phyloP scores from a whole-genome alignment of 2,888 invertebrate species.

The Aphodius sticticus region DNA sequence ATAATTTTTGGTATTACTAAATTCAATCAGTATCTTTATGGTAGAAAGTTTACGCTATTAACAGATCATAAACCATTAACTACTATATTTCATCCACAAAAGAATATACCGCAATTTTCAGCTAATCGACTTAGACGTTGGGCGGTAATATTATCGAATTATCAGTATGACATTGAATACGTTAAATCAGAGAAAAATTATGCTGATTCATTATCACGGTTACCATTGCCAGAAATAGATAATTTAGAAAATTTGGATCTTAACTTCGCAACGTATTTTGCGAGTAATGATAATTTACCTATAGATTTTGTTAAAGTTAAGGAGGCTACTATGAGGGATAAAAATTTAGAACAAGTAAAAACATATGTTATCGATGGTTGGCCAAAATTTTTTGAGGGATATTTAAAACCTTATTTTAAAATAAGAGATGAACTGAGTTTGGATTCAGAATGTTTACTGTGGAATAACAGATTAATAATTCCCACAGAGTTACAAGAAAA shows the following conservation, averaged over 20 bases:
- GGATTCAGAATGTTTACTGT: constrained; percentile 12
- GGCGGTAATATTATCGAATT: constrained; percentile 42
- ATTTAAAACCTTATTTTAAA: neutral
- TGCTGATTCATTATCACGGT: constrained; percentile 16
- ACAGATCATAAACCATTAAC: constrained; percentile 41
- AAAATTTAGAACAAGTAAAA: no score
- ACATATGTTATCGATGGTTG: neutral
- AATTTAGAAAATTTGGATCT: constrained; percentile 7
- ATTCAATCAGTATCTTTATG: constrained; percentile 45
- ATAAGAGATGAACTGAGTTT: constrained; percentile 12
- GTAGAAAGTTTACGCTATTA: constrained; percentile 39
- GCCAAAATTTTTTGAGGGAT: neutral
- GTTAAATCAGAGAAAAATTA: constrained; percentile 23
- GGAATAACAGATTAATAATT: constrained; percentile 19
- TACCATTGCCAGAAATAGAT: neutral
- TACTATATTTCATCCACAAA: constrained; percentile 42
- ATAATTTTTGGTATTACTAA: constrained; percentile 21
- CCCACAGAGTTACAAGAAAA: constrained; percentile 11
- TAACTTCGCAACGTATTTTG: neutral
- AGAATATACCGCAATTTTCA: constrained; percentile 41
- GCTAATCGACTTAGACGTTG: constrained; percentile 43
- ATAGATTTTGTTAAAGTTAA: no score
- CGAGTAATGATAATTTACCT: constrained; percentile 7
- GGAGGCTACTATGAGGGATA: no score
- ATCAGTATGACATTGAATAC: constrained; percentile 39